These are phyloP conservation scores for Amphiprion ocellaris DNA, from an alignment of 2,113 vertebrate genomes.

Conservation along the genomic window DNA sequence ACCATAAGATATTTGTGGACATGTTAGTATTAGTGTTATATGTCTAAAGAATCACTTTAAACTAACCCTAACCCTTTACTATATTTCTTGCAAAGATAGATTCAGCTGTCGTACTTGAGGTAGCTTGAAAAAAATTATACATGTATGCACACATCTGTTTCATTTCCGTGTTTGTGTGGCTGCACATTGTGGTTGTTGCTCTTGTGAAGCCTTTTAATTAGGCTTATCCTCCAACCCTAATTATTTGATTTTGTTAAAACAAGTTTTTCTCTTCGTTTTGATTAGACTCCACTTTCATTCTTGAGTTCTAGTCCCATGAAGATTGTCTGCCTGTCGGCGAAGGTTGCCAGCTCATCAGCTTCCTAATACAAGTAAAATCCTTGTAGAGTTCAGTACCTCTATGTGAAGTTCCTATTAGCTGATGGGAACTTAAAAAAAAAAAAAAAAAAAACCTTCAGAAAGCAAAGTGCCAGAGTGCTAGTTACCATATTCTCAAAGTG, in stretches of 20 bases:
- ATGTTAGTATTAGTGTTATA: too few relatives aligned
- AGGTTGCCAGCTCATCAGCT: conserved; percentile 47
- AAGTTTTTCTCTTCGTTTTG: conserved; percentile 18
- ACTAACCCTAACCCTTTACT: too few relatives aligned
- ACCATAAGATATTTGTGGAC: too few relatives aligned
- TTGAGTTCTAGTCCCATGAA: conserved; percentile 36
- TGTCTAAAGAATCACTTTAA: too few relatives aligned
- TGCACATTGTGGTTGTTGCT: background rate
- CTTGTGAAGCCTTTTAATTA: conserved; percentile 40
- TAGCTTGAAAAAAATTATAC: too few relatives aligned
- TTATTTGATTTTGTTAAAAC: conserved; percentile 31
- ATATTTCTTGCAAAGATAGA: too few relatives aligned
- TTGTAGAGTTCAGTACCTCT: conserved; percentile 41
- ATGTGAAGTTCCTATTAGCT: conserved; percentile 45
- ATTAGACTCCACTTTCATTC: conserved; percentile 35
- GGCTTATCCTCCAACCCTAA: conserved; percentile 22
- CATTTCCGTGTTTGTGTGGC: background rate
- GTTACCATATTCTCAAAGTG: conserved; percentile 48
- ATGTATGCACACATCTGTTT: background rate
- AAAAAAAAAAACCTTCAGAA: conserved; percentile 23
- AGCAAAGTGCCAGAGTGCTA: conserved; percentile 48
- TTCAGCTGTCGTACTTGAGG: too few relatives aligned
- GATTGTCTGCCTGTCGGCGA: conserved; percentile 19
- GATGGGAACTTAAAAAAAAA: conserved; percentile 46
- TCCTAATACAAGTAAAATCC: conserved; percentile 44